phyloP scores from a whole-genome alignment of 2,797 vertebrate species.

The Muscicapa comitata region DNA sequence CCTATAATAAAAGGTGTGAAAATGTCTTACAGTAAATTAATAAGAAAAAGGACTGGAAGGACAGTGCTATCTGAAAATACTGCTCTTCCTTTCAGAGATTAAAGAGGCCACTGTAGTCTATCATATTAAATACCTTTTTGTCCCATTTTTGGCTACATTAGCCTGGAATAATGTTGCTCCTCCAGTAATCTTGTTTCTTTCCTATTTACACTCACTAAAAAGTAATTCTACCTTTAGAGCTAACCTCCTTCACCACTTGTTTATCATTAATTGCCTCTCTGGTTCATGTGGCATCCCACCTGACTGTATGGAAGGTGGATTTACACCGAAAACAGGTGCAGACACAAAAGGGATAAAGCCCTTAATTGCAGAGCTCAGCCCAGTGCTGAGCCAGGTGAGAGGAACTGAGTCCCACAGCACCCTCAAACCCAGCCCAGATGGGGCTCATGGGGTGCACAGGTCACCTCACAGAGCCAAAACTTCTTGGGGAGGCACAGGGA shows the following conservation, averaged over 20 bases:
- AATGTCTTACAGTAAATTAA: neutral
- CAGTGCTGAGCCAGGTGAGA: neutral
- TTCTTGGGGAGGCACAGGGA: neutral
- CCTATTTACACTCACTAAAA: neutral
- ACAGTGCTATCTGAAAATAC: neutral
- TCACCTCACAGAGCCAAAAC: neutral
- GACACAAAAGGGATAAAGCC: neutral
- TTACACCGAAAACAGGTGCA: neutral
- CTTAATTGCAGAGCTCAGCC: neutral
- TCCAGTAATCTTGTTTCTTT: neutral
- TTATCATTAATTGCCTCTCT: neutral
- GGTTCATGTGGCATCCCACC: neutral
- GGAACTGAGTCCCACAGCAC: neutral
- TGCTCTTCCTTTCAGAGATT: neutral
- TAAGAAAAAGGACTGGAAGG: neutral
- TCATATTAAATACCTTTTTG: neutral
- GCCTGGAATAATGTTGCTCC: neutral
- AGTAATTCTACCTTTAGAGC: neutral
- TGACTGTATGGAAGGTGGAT: neutral
- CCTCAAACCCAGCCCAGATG: neutral
- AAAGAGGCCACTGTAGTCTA: neutral
- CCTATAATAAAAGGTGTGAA: neutral
- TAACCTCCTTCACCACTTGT: neutral
- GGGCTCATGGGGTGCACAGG: neutral
- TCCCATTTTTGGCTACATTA: neutral